A percentile compares a stretch with the other conserved stretches of the same genome.
Evolutionary conservation across 2,797 vertebrate genomes (phyloP).

Genomic region (Lacerta viridis): DNA sequence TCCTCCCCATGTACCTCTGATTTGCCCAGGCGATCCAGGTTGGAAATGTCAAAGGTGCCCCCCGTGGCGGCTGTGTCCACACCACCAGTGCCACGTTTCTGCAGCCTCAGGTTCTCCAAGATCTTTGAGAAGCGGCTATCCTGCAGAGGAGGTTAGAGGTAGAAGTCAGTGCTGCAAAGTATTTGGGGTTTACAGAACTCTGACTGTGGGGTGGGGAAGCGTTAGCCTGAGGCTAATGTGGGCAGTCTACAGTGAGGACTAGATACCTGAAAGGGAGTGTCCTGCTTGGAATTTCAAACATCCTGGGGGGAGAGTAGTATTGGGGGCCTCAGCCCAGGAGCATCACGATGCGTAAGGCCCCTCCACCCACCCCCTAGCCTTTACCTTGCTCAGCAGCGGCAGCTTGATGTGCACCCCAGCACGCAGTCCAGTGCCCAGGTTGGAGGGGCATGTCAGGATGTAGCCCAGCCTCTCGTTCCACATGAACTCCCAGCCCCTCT

Average conservation of each 20-base stretch:
- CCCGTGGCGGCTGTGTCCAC: conserved; percentile 95
- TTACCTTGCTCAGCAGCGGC: conserved; percentile 94
- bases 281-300: too few species aligned
- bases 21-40: conserved; percentile 95
- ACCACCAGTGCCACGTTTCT: conserved; percentile 96
- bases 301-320: background rate
- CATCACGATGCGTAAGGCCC: background rate
- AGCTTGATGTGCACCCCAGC: conserved; percentile 97
- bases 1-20: conserved; percentile 88
- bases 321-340: accelerated
- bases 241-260: background rate
- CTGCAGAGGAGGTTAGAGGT: conserved; percentile 52
- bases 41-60: conserved; percentile 92
- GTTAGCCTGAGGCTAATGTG: background rate
- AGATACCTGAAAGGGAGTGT: accelerated
- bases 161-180: background rate
- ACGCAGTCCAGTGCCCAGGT: conserved; percentile 95
- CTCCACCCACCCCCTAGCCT: background rate
- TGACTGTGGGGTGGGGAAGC: background rate
- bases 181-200: background rate
- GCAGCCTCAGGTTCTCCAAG: conserved; percentile 93
- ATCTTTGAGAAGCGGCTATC: conserved; percentile 93
- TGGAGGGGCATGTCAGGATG: conserved; percentile 96
- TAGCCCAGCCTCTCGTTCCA: conserved; percentile 96
- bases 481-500: conserved; percentile 99